These are phyloP conservation scores for Drosophila prolongata DNA, from an alignment of 2,888 invertebrate species.

Conservation along the genomic window DNA sequence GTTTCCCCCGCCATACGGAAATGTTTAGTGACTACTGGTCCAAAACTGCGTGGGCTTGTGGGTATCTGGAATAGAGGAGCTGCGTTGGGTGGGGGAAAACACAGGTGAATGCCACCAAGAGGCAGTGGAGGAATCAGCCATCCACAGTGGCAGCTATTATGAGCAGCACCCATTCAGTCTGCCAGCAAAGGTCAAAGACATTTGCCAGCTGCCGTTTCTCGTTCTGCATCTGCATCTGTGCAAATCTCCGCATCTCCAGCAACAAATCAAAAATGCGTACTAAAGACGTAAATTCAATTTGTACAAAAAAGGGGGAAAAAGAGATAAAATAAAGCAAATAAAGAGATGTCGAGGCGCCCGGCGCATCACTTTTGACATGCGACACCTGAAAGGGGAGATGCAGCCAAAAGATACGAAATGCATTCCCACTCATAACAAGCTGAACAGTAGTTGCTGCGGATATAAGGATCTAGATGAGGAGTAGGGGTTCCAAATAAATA, in stretches of 20 bases:
- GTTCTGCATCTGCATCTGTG: slow-evolving; percentile 28
- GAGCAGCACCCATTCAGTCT: slow-evolving; percentile 36
- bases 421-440: slow-evolving; percentile 51
- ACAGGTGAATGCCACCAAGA: slow-evolving; percentile 75
- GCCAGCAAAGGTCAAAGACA: slow-evolving; percentile 72
- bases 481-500: not conserved
- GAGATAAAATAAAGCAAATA: slow-evolving; percentile 22
- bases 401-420: slow-evolving; percentile 48
- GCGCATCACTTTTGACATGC: slow-evolving; percentile 56
- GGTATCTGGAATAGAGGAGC: not conserved
- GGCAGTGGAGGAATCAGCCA: slow-evolving; percentile 47
- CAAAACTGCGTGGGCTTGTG: slow-evolving; percentile 60
- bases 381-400: slow-evolving; percentile 65
- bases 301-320: slow-evolving; percentile 7
- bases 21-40: slow-evolving; percentile 62
- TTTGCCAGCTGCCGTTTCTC: slow-evolving; percentile 43
- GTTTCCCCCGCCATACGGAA: slow-evolving; percentile 46
- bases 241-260: slow-evolving; percentile 32
- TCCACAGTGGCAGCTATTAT: slow-evolving; percentile 60
- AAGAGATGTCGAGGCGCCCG: slow-evolving; percentile 48
- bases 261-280: slow-evolving; percentile 78
- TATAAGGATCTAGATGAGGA: not conserved
- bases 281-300: slow-evolving; percentile 74
- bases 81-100: slow-evolving; percentile 1
- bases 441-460: slow-evolving; percentile 12